Base-by-base conservation (phyloP, 2,888 invertebrate genomes). In the Choreutis nemorana region DNA sequence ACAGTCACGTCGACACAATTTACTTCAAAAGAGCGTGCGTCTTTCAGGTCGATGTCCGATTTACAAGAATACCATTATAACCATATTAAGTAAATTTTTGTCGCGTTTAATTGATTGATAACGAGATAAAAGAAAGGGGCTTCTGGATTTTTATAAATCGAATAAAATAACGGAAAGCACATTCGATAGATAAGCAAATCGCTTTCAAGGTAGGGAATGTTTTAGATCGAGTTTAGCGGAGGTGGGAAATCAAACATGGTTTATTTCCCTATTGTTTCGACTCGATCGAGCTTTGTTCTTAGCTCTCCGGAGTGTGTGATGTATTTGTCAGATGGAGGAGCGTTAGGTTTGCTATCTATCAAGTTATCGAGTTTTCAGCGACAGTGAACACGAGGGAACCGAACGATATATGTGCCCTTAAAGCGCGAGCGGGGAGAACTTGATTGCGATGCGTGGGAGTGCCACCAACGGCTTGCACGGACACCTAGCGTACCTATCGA, bases 191-290 rank as follows among this genome's bases (percentile, higher is more conserved):
- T 49, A 48, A 50, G 45, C 39, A 45, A 44, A 46, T 41, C 40
- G 42, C 49, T 44, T 45, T 36, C 42, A 33, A 39, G 39, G 33
- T 42, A 40, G 48, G 42, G 40, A 49, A 55, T 53, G 52, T 51
- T 58, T 48, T 37, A 45, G 39, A 41, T 48, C 36, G 38, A 44
- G 41, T 55, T 50, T 36, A 45, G 57, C 57, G 50, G 52, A 61
- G 55, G 61, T 61, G 58, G 52, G 45, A 61, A 59, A 57, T 55
- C 35, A 50, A 53, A 60, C 54, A 52, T 61, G 44, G 55, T 73
- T 71, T 72, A 72, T 71, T 60, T 62, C 54, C 55, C 67, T 64
- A 71, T 71, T 73, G 72, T 73, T 58, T 50, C 36, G n/a, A n/a
- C n/a, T n/a, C n/a, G 45, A 53, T 50, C 46, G 49, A 53, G 60